Conservation (phyloP, 2,888 invertebrate species). For the Neocrepidodera transversa region DNA sequence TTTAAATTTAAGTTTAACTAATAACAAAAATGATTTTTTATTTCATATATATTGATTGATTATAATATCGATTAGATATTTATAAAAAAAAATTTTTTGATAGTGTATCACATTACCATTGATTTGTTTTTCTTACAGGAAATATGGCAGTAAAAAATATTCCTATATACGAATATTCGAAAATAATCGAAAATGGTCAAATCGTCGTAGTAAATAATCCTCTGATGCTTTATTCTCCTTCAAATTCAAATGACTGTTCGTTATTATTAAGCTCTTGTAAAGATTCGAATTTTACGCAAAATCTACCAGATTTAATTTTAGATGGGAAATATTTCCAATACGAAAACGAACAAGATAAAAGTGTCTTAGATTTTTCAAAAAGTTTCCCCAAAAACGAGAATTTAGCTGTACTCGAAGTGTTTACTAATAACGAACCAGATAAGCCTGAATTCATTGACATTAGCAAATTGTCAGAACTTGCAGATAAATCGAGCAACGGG, state of each 20-base stretch:
- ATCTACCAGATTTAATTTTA: constrained; percentile 27
- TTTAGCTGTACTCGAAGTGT: constrained; percentile 31
- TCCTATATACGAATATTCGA: constrained; percentile 21
- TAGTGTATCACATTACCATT: background rate
- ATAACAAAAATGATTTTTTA: too few relatives aligned
- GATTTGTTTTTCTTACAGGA: constrained; percentile 14
- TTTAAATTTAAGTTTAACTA: background rate
- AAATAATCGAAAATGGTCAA: constrained; percentile 28
- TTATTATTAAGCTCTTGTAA: constrained; percentile 25
- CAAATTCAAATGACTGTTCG: constrained; percentile 20
- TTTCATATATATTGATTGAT: too few relatives aligned
- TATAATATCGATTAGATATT: too few relatives aligned
- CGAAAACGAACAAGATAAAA: constrained; percentile 12
- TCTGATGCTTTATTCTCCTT: constrained; percentile 22
- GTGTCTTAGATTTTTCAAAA: constrained; percentile 2
- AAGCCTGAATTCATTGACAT: constrained; percentile 43
- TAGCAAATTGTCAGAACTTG: constrained; percentile 37
- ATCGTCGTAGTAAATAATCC: constrained; percentile 28
- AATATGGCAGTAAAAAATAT: constrained; percentile 31
- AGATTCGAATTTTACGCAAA: constrained; percentile 10
- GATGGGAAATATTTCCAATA: constrained; percentile 29
- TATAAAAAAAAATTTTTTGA: too few relatives aligned
- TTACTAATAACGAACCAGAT: constrained; percentile 26
- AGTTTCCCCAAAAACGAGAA: constrained; percentile 18
- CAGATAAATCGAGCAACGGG: constrained; percentile 1